Evolutionary conservation across 2,113 vertebrate genomes (phyloP), one percentile per base, ranked within the genome.

Genomic region (Pedetes capensis): DNA sequence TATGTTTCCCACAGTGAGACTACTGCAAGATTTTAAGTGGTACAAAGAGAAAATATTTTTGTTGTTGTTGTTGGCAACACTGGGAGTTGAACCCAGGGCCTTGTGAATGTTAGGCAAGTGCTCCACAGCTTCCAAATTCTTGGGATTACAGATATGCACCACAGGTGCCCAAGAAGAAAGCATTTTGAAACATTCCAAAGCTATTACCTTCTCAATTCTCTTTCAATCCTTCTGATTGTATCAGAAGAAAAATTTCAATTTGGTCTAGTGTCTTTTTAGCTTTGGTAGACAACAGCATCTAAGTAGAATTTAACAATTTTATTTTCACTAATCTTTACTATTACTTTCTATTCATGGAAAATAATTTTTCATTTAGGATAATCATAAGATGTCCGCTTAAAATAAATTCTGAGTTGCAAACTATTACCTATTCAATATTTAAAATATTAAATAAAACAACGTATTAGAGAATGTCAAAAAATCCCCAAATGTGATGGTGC

Each of bases 301-400:
- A 68, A 12, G 68, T 87, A 84, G 34, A 93, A 87, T 79, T 80
- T 84, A 93, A 93, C 18, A 44, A 72, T 39, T 74, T 86, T 64
- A 55, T 79, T 88, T 91, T 80, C 20, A 92, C 69, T 83, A 79
- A 64, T 32, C 64, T 92, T 92, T 63, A 94, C 10, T 59, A 34
- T 85, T 93, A 82, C 13, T n/a, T 61, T 86, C 59, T 92, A 79
- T 78, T 82, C 94, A 76, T 14, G 25, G 42, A 8, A 94, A 94
- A 32, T 87, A 86, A 81, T 81, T 92, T 94, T 89, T 78, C 42
- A 72, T 68, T 69, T 82, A 92, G 32, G 18, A 78, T 79, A 64
- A 76, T 49, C 27, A 78, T 23, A 88, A 90, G 68, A 79, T 23
- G 88, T 63, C 51, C 61, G 74, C 74, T 69, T 66, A 81, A n/a